Conservation (phyloP, 2,888 invertebrate genomes). For the Drosophila basisetae region DNA sequence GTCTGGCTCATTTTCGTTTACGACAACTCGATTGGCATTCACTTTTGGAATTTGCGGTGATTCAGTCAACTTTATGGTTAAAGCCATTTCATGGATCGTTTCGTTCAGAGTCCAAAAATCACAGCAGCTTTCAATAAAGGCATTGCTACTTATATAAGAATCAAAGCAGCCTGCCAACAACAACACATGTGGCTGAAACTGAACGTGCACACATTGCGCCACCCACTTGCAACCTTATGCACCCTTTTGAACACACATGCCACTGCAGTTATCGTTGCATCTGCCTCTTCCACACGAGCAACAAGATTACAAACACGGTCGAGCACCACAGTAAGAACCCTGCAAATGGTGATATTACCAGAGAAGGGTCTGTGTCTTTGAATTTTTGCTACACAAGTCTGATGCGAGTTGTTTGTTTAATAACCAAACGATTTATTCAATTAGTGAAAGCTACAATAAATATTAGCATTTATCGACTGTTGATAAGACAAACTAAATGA, state of each 20-base stretch:
- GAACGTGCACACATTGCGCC: slow-evolving; percentile 20
- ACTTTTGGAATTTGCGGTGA: slow-evolving; percentile 15
- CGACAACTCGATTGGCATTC: slow-evolving; percentile 19
- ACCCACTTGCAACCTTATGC: slow-evolving; percentile 13
- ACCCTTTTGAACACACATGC: slow-evolving; percentile 17
- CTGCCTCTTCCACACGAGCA: slow-evolving; percentile 13
- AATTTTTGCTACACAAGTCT: background rate
- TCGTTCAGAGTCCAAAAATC: slow-evolving; percentile 46
- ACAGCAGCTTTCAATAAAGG: slow-evolving; percentile 33
- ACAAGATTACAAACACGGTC: slow-evolving; percentile 37
- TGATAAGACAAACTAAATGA: background rate
- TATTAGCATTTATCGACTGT: background rate
- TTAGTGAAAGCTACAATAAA: too few relatives aligned
- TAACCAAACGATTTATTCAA: background rate
- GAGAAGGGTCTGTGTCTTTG: slow-evolving; percentile 16
- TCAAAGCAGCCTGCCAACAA: slow-evolving; percentile 3
- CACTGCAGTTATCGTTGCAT: slow-evolving; percentile 36
- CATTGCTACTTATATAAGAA: slow-evolving; percentile 19
- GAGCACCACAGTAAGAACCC: slow-evolving; percentile 2
- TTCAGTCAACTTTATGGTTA: slow-evolving; percentile 40
- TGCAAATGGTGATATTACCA: slow-evolving; percentile 7
- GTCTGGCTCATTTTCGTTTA: background rate
- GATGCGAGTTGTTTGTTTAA: background rate
- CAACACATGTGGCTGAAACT: slow-evolving; percentile 27
- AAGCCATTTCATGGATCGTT: slow-evolving; percentile 48